Base-by-base conservation (phyloP, 2,113 vertebrate genomes). In the Prunella fulvescens region DNA sequence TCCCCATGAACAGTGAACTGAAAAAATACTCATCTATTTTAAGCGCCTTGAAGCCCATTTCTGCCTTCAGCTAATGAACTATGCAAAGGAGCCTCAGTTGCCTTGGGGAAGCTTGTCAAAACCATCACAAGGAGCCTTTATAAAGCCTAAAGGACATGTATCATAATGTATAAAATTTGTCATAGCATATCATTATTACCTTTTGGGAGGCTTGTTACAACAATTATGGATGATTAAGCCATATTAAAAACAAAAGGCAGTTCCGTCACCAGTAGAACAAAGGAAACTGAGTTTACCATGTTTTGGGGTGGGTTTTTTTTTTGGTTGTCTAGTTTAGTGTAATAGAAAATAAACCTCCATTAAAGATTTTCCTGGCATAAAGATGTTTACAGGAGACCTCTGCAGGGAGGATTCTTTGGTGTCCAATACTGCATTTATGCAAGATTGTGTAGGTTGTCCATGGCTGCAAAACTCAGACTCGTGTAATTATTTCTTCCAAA, bases 51-150 rank as follows among this genome's bases (percentile, higher is more conserved):
- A 95, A 95, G 74, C 28, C 90, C 74, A 93, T 94, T 93, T 94
- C 48, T 81, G 61, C 86, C 86, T 92, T 91, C 74, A 84, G 31
- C 57, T 93, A 95, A 93, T 85, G 84, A 96, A 95, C 81, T 92
- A 90, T 87, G 93, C 77, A 91, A 81, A 92, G 81, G 54, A 96
- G 70, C 74, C 84, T 81, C 89, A 73, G 80, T 87, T 79, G 81
- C 94, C 91, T 82, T 77, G 42, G 89, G 93, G 84, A 89, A 94
- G 58, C 93, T 95, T 96, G 93, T 93, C 93, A 95, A 93, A 91
- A 57, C 37, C 81, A 82, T 97, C 91, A 89, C 25, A 72, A 65
- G 69, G 47, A 97, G 40, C 58, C 84, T 84, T 89, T 81, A 77
- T 61, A 82, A 96, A 95, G 91, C 89, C 89, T 89, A 82, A 89